Base-by-base conservation (phyloP, 1,140 invertebrate species). In the Drosophila seguyi region DNA sequence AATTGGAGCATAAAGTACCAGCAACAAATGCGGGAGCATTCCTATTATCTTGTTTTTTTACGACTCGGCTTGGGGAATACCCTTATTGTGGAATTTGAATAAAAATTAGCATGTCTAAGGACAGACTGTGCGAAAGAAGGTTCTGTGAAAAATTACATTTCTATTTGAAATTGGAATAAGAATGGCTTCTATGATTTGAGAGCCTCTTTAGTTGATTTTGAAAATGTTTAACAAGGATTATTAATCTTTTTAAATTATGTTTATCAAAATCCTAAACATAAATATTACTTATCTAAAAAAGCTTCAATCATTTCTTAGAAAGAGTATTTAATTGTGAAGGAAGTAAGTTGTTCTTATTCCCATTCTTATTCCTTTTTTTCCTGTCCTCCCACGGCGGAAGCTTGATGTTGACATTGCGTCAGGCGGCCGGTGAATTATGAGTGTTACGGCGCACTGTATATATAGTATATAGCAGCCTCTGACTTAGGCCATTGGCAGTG, bases 1-100 rank as follows among this genome's bases (percentile, higher is more conserved):
- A 88, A 88, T 88, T 88, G 84, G 80, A 90, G 84, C 84, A 79
- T 88, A 84, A 88, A 88, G 59, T 63, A 77, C 72, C 77, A 74
- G 71, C 56, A 59, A 62, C 52, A 75, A 71, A 71, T 75, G 41
- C 20, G 36, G 10, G 34, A 55, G 45, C 50, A 65, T 55, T 68
- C 25, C 67, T 39, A 55, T 62, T 55, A n/a, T 38, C 22, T 34
- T 81, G 16, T 18, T 22, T 41, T 22, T 18, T 38, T 14, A 39
- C 42, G 29, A 7, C 31, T 11, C 0, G 27, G 27, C 42, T 18
- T 8, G 20, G 36, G 36, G 16, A 48, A 73, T 73, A 72, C 69
- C 68, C 69, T 72, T 18, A 34, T 22, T 25, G 47, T 4, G 20
- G 4, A 69, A 68, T 69, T 67, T 69, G 66, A 45, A 69, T 69